phyloP scores from a whole-genome alignment of 64 coral and sea anemone genomes.

The Pachyseris speciosa region DNA sequence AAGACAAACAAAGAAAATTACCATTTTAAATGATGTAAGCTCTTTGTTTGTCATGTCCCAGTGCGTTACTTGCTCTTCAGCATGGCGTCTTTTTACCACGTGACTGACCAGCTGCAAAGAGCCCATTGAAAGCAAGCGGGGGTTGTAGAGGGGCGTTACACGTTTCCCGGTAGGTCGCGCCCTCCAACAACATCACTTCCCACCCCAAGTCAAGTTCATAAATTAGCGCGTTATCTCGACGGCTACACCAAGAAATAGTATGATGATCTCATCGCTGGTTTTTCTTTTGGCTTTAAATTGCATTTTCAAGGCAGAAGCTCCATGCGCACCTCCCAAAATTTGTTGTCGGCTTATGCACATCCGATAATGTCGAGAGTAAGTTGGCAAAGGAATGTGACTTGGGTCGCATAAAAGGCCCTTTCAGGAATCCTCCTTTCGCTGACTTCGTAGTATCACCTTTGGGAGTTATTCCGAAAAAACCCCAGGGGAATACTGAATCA shows the following conservation, averaged over 20 bases:
- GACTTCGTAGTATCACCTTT: neutral
- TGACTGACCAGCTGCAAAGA: no score
- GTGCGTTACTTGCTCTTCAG: no score
- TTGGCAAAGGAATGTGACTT: neutral
- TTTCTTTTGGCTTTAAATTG: neutral
- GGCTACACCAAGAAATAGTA: constrained; percentile 17
- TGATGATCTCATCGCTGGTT: constrained; percentile 2
- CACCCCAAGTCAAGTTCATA: neutral
- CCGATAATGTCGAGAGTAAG: neutral
- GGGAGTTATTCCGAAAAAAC: constrained; percentile 22
- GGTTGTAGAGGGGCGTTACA: neutral
- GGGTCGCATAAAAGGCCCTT: constrained; percentile 19
- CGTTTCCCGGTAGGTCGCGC: neutral
- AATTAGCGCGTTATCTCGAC: neutral
- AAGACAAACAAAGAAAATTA: no score
- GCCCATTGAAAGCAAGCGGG: no score
- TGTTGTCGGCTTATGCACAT: constrained; percentile 14
- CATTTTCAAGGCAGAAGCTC: neutral
- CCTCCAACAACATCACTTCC: neutral
- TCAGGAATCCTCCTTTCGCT: neutral
- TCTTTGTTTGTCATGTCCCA: no score
- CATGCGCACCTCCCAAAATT: neutral
- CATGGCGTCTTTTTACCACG: no score
- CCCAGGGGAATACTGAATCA: neutral
- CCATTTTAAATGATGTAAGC: no score